These are phyloP conservation scores for Acanthopagrus latus DNA, from an alignment of 2,797 vertebrate genomes.

Conservation along the genomic window DNA sequence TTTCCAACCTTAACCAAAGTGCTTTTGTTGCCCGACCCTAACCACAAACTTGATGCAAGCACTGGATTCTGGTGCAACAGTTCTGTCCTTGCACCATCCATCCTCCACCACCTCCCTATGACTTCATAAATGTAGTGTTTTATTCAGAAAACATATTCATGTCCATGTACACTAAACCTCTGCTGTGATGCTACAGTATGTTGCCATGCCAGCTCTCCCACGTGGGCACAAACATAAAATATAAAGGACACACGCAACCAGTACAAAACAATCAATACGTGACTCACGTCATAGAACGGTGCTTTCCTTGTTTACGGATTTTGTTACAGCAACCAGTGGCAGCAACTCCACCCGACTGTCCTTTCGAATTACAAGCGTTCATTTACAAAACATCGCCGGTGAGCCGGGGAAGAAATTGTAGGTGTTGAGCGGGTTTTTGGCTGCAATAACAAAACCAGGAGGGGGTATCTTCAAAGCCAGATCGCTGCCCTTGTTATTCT, in stretches of 20 bases:
- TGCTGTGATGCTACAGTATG: too few relatives aligned
- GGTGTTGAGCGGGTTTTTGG: not conserved
- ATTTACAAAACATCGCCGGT: not conserved
- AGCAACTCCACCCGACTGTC: not conserved
- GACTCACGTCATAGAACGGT: not conserved
- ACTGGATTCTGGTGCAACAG: too few relatives aligned
- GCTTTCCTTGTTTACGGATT: slow-evolving; percentile 5
- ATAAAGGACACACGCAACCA: slow-evolving; percentile 11
- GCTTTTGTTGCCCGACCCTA: too few relatives aligned
- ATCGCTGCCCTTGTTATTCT: not conserved
- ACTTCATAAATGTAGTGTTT: too few relatives aligned
- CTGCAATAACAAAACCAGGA: slow-evolving; percentile 15
- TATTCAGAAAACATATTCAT: too few relatives aligned
- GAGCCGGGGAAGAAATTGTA: not conserved
- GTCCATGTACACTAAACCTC: too few relatives aligned
- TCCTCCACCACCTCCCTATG: too few relatives aligned
- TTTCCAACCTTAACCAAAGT: too few relatives aligned
- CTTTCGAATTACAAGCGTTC: slow-evolving; percentile 11
- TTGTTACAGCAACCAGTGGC: not conserved
- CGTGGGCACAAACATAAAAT: not conserved
- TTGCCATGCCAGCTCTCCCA: slow-evolving; percentile 1
- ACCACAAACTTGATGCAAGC: too few relatives aligned
- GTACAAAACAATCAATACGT: not conserved
- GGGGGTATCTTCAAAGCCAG: not conserved
- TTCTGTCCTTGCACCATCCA: too few relatives aligned